A percentile compares a stretch with the other conserved stretches of the same genome.
phyloP scores from a whole-genome alignment of 2,113 vertebrate genomes.

The Clinocottus analis region DNA sequence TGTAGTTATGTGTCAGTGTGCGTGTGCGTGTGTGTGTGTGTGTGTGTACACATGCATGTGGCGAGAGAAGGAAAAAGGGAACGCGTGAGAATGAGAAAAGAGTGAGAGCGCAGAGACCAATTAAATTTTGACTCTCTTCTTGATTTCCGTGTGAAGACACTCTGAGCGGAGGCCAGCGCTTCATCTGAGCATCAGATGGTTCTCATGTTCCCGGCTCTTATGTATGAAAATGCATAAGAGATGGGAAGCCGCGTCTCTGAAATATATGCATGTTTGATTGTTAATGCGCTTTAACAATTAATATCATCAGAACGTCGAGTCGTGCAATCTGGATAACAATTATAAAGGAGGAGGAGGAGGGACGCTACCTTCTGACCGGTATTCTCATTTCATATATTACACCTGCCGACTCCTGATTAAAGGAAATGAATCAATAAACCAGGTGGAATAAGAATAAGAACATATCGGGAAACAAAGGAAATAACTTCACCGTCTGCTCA shows the following conservation, averaged over 20 bases:
- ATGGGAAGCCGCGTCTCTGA: slow-evolving; percentile 14
- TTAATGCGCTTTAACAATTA: slow-evolving; percentile 33
- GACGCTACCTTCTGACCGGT: background rate
- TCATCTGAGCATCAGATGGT: slow-evolving; percentile 63
- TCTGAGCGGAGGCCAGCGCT: slow-evolving; percentile 36
- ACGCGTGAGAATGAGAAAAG: slow-evolving; percentile 40
- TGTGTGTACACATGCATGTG: slow-evolving; percentile 5
- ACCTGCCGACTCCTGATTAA: background rate
- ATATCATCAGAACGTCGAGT: background rate
- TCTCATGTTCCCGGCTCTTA: slow-evolving; percentile 44
- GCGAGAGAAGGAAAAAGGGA: slow-evolving; percentile 8
- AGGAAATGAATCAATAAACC: background rate
- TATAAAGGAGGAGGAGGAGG: background rate
- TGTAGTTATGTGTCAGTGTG: slow-evolving; percentile 17
- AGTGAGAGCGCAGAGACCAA: slow-evolving; percentile 66
- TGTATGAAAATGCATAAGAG: slow-evolving; percentile 34
- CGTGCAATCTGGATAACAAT: slow-evolving; percentile 8
- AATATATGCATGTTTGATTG: slow-evolving; percentile 28
- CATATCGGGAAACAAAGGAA: slow-evolving; percentile 7
- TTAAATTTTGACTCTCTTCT: slow-evolving; percentile 64
- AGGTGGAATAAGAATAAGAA: slow-evolving; percentile 1
- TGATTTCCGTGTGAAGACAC: slow-evolving; percentile 62
- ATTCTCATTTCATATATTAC: slow-evolving; percentile 1
- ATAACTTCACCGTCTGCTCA: slow-evolving; percentile 39
- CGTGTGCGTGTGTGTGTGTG: background rate